Evolutionary conservation across 2,888 invertebrate species (phyloP), one percentile per base, ranked within the genome.

Genomic region (Ptilodon capucinus): DNA sequence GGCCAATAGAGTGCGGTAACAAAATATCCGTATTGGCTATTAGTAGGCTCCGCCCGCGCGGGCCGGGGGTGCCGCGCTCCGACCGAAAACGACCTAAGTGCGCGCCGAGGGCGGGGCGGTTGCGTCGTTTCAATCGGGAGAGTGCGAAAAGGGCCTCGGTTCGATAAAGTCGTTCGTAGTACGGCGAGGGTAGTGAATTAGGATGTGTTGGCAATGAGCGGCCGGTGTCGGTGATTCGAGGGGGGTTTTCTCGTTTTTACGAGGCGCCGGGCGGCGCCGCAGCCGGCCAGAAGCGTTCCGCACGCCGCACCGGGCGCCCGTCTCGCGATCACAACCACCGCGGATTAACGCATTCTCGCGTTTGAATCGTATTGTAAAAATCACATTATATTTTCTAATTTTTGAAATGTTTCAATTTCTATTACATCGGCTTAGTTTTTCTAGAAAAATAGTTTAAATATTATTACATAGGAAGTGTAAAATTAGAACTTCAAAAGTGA

Each of bases 1-100:
- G 89, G 92, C 93, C 93, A 93, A 93, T 93, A 92, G 87, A 90
- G 86, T 86, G 86, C 86, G 88, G 88, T 91, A 91, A 91, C 89
- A 86, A 88, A 88, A 88, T 86, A 88, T 90, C 89, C 91, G 91
- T 83, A 92, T 92, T 92, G 92, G 92, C 89, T 86, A 91, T 91
- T 91, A 91, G 86, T 63, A 80, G 84, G 86, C 87, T 74, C 84
- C 90, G 88, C 86, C 90, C 81, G 84, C 77, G 76, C 74, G 72
- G 70, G 61, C 63, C 58, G 73, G 76, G 71, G 73, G 56, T 62
- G 50, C 52, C 38, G 46, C 51, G 49, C 30, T 39, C 42, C 42
- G 28, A 5, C 28, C 51, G 36, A 39, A 16, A 76, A 76, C 49
- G 78, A 38, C 81, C 66, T 68, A 79, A 56, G 51, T 46, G 51